A percentile compares a stretch with the other conserved stretches of the same genome.
These are phyloP conservation scores for Pseudoatta argentina DNA, from an alignment of 1,140 invertebrate species.

Conservation along the genomic window DNA sequence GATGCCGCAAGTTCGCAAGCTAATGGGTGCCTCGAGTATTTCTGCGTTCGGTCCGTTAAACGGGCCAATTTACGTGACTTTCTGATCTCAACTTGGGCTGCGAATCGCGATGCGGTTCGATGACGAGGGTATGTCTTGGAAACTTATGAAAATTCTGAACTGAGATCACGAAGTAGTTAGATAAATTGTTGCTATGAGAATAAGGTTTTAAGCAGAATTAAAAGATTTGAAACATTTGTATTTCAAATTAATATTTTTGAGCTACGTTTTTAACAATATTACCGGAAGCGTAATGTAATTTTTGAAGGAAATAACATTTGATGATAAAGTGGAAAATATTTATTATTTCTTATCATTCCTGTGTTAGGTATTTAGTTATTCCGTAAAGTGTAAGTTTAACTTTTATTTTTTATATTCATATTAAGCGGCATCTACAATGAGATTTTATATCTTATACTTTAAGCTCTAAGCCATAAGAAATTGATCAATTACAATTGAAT, in stretches of 20 bases:
- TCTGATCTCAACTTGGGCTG: constrained; percentile 46
- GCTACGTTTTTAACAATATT: constrained; percentile 13
- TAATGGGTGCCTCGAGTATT: constrained; percentile 56
- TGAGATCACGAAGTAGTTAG: background rate
- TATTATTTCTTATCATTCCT: background rate
- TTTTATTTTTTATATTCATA: background rate
- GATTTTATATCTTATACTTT: no score
- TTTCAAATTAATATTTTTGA: background rate
- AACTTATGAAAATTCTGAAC: constrained; percentile 30
- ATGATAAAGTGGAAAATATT: background rate
- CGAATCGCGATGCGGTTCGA: constrained; percentile 36
- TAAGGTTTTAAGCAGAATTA: background rate
- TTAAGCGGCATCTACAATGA: background rate
- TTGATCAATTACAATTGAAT: no score
- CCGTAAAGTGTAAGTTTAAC: background rate
- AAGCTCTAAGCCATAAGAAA: no score
- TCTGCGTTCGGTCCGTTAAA: constrained; percentile 60
- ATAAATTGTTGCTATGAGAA: background rate
- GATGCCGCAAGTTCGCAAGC: constrained; percentile 39
- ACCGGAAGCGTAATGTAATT: background rate
- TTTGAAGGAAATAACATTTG: background rate
- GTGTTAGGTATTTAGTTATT: background rate
- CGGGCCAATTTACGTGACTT: constrained; percentile 53
- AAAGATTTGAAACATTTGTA: background rate
- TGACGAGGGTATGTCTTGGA: background rate